phyloP scores from a whole-genome alignment of 1,140 invertebrate species.

The Drosophila funebris region DNA sequence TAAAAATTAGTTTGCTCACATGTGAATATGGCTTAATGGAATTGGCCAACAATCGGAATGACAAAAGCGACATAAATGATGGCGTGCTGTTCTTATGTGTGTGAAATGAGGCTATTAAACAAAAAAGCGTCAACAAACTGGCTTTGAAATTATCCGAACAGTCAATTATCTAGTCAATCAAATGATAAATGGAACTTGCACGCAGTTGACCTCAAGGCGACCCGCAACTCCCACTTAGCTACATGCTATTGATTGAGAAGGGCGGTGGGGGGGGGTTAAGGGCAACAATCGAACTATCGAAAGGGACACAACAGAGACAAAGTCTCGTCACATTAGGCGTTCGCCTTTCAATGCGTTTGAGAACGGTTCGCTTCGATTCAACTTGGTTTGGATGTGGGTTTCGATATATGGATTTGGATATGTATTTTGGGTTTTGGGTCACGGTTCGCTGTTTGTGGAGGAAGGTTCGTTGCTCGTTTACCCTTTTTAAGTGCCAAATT shows the following conservation, averaged over 20 bases:
- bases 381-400: slow-evolving; percentile 6
- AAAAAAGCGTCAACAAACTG: slow-evolving; percentile 3
- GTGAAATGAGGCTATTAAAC: background rate
- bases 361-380: slow-evolving; percentile 36
- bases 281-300: background rate
- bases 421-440: slow-evolving; percentile 29
- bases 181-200: slow-evolving; percentile 73
- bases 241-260: background rate
- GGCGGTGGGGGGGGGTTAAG: background rate
- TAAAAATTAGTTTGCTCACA: no score
- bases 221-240: background rate
- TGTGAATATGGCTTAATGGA: no score
- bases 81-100: background rate
- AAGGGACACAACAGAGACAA: slow-evolving; percentile 5
- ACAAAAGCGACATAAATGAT: slow-evolving; percentile 24
- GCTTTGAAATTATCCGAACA: slow-evolving; percentile 34
- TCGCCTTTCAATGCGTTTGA: slow-evolving; percentile 22
- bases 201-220: slow-evolving; percentile 30
- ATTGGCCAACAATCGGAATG: background rate
- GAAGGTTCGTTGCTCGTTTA: slow-evolving; percentile 20
- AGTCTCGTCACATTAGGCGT: slow-evolving; percentile 50
- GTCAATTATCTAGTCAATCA: slow-evolving; percentile 80
- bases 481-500: slow-evolving; percentile 81
- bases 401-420: background rate
- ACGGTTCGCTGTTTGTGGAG: background rate